Evolutionary conservation across 2,797 vertebrate genomes (phyloP).

Genomic region (Liasis olivaceus): DNA sequence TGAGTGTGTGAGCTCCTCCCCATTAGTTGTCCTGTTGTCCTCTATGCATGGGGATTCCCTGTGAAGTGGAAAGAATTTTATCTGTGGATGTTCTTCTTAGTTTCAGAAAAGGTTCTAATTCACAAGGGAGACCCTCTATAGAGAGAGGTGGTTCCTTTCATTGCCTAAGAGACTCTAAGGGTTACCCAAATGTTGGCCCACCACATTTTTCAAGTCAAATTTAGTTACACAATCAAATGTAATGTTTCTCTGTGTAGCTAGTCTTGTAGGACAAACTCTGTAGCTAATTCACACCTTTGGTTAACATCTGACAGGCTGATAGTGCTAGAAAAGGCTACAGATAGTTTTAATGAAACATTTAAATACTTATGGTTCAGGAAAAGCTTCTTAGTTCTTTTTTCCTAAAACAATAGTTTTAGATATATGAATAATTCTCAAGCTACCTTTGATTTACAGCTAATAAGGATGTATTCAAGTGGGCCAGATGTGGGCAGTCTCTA

Average conservation of each 20-base stretch:
- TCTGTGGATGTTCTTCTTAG: neutral
- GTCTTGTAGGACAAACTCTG: neutral
- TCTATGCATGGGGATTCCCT: neutral
- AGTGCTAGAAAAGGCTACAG: neutral
- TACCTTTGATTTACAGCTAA: neutral
- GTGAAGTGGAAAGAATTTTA: neutral
- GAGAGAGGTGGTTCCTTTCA: neutral
- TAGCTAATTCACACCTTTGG: neutral
- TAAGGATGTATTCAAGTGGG: neutral
- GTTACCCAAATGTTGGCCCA: neutral
- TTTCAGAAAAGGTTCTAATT: neutral
- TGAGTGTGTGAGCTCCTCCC: too few relatives aligned
- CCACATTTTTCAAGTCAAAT: neutral
- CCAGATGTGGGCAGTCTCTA: too few relatives aligned
- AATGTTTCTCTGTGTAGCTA: neutral
- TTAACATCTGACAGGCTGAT: neutral
- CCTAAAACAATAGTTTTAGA: neutral
- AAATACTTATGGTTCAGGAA: neutral
- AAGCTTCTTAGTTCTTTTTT: neutral
- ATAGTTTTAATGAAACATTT: neutral
- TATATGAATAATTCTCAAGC: neutral
- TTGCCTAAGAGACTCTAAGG: neutral
- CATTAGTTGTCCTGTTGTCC: too few relatives aligned
- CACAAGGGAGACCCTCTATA: neutral
- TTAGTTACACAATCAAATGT: neutral